Percentiles rank a stretch among this genome's conserved stretches.
These are phyloP conservation scores for Rotaria socialis DNA, from an alignment of 2,888 invertebrate species.

Conservation along the genomic window DNA sequence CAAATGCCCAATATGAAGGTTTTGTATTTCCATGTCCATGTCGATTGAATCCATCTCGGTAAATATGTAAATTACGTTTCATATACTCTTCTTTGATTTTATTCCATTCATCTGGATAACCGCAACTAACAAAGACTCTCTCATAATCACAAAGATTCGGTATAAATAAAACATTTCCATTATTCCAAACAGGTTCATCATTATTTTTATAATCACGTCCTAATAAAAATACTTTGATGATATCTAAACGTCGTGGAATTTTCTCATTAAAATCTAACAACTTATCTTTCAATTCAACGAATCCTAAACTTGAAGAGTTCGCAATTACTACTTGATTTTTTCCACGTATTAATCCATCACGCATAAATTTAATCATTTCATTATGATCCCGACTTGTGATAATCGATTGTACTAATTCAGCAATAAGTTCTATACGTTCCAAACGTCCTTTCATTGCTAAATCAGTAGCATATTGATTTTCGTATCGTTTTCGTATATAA, in stretches of 20 bases:
- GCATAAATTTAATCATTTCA: neutral
- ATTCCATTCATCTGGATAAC: neutral
- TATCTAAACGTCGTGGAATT: conserved; percentile 14
- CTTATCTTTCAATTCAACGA: neutral
- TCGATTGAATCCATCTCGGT: conserved; percentile 2
- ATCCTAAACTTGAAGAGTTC: neutral
- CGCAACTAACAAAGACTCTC: neutral
- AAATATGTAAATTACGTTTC: neutral
- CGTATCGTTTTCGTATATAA: neutral
- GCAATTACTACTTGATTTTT: neutral
- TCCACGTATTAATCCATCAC: neutral
- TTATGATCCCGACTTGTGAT: neutral
- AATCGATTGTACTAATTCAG: neutral
- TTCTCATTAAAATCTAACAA: neutral
- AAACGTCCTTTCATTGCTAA: neutral
- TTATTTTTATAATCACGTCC: neutral
- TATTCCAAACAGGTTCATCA: conserved; percentile 15
- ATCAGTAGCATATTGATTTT: conserved; percentile 5
- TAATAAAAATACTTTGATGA: neutral
- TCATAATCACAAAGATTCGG: neutral
- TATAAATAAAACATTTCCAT: conserved; percentile 9
- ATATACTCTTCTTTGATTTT: neutral
- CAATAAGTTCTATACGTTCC: neutral
- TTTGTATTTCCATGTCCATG: conserved; percentile 17
- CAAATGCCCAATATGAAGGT: conserved; percentile 6